Evolutionary conservation across 2,797 vertebrate species (phyloP).

Genomic region (Agapornis canus): DNA sequence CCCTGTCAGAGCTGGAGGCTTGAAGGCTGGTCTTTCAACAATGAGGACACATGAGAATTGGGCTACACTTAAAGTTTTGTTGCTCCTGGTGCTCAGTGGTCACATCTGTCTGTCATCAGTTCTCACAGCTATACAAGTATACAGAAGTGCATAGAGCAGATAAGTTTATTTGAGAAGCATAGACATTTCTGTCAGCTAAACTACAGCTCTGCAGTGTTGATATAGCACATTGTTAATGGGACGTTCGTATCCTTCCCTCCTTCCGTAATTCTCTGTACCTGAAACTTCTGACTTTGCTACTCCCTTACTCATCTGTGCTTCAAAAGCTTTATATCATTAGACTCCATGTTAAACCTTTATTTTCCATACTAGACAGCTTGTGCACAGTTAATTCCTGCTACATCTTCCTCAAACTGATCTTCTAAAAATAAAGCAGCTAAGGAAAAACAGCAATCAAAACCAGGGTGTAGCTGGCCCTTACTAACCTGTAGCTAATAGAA

Average conservation of each 20-base stretch:
- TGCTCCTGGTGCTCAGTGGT: background rate
- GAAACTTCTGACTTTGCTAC: background rate
- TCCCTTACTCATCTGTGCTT: accelerated
- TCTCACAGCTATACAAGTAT: background rate
- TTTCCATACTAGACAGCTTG: background rate
- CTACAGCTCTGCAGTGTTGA: background rate
- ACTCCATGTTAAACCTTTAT: background rate
- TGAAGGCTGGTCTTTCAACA: background rate
- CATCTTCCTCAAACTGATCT: background rate
- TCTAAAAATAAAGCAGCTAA: background rate
- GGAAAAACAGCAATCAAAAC: background rate
- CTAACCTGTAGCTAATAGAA: background rate
- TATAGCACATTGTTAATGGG: accelerated
- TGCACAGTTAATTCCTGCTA: background rate
- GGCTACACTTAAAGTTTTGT: background rate
- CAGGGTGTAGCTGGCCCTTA: background rate
- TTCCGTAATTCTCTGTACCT: background rate
- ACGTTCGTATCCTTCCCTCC: background rate
- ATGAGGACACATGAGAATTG: background rate
- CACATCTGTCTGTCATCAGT: background rate
- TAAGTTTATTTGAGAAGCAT: background rate
- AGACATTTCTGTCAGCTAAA: background rate
- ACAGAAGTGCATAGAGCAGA: background rate
- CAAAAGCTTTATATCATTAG: background rate
- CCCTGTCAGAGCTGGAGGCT: background rate